These are phyloP conservation scores for Gallirallus australis DNA, from an alignment of 2,797 vertebrate species.

Conservation along the genomic window DNA sequence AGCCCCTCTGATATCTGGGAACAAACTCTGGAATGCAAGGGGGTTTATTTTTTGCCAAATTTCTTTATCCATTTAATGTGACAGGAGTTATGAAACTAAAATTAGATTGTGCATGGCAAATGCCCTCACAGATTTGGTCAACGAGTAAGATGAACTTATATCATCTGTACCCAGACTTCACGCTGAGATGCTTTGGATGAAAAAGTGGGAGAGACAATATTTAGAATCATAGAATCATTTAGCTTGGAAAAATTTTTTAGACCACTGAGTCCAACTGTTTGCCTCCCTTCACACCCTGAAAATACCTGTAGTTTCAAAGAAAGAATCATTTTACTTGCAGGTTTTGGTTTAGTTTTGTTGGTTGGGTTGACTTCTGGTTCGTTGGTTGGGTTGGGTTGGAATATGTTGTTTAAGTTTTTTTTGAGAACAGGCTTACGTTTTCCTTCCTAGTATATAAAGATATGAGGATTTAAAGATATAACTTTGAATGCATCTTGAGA, in stretches of 20 bases:
- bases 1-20: too few relatives aligned
- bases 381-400: neutral
- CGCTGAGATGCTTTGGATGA: neutral
- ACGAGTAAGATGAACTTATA: neutral
- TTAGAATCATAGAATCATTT: neutral
- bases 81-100: neutral
- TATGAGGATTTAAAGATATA: neutral
- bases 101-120: neutral
- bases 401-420: neutral
- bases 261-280: neutral
- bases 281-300: neutral
- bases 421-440: neutral
- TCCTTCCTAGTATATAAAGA: neutral
- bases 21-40: too few relatives aligned
- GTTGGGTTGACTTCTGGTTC: neutral
- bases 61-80: too few relatives aligned
- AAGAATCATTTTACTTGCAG: neutral
- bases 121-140: neutral
- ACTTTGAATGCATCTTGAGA: neutral
- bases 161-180: neutral
- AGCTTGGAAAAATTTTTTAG: neutral
- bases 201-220: neutral
- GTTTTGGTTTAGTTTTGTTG: neutral
- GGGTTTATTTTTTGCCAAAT: too few relatives aligned
- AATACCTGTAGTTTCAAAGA: neutral